phyloP scores from a whole-genome alignment of 1,140 invertebrate genomes.

The Eufriesea mexicana region DNA sequence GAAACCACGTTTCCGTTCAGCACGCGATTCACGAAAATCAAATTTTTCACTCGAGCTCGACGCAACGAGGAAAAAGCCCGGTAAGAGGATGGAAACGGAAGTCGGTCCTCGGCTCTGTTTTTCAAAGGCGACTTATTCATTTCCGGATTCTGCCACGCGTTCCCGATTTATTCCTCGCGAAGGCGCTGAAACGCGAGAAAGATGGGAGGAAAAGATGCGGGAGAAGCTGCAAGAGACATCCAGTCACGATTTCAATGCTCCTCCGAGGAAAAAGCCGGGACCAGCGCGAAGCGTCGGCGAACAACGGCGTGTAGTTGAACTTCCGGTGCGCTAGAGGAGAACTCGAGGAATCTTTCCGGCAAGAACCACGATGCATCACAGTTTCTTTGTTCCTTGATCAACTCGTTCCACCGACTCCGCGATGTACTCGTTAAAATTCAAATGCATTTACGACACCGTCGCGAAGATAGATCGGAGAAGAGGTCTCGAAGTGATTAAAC shows the following conservation, averaged over 20 bases:
- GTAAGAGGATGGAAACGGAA: not conserved
- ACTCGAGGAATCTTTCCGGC: not conserved
- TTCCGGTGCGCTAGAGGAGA: not conserved
- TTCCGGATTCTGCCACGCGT: not conserved
- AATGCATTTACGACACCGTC: no score
- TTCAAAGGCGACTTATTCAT: not conserved
- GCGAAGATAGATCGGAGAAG: no score
- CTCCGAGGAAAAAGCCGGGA: not conserved
- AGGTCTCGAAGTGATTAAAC: no score
- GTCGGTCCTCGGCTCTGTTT: not conserved
- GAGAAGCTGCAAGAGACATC: not conserved
- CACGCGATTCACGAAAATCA: not conserved
- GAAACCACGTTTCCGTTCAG: no score
- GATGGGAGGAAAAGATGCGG: not conserved
- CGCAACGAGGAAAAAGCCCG: not conserved
- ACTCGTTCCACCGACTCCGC: no score
- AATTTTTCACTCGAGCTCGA: not conserved
- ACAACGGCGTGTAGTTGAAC: not conserved
- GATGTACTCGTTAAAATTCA: no score
- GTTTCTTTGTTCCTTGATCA: not conserved
- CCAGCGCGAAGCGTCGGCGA: not conserved
- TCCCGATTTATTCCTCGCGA: not conserved
- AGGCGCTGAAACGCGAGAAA: no score
- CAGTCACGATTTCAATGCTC: not conserved
- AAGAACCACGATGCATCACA: constrained; percentile 22